Base-by-base conservation (phyloP, 2,888 invertebrate genomes). In the Rotaria sp. region DNA sequence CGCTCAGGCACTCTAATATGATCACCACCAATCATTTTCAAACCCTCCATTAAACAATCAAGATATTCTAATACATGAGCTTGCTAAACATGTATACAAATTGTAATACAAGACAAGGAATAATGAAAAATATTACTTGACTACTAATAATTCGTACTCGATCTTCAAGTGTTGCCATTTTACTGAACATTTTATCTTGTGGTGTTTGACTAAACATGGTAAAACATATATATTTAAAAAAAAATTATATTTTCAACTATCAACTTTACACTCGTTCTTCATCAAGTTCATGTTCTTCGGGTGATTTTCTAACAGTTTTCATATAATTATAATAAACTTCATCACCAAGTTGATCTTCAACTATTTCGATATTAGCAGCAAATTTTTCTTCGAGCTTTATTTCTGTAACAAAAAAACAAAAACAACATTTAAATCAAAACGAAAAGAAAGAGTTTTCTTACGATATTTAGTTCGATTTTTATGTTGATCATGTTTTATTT, bases 271-370 rank as follows among this genome's bases (percentile, higher is more conserved):
- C 41, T 75, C 75, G 21, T 41, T 75, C 41, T 41, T 75, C 75
- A 10, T 41, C 75, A 7, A 75, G 1, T 41, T 38, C 75, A 18
- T 0, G 24, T 24, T 41, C 26, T 21, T 38, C 41, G 0, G 24
- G 0, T 8, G 38, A 24, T 75, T 75, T 38, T 75, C 75, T 18
- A 41, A 10, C 38, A 5, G 21, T 10, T 75, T 75, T 75, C 18
- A 24, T 5, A 75, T 41, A 15, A 75, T 35, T 75, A 41, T 41
- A 41, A 41, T 38, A 75, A 21, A 41, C 75, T 75, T 75, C 75
- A 75, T 75, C 75, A 24, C 75, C 75, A 75, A 38, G 41, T 41
- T 41, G 41, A 75, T 75, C 75, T 75, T 75, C 75, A 41, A 41
- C 21, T 24, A 21, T 35, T 75, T 75, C 75, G 21, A 75, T 75